phyloP scores from a whole-genome alignment of 2,113 vertebrate genomes.

The Platysteira castanea region DNA sequence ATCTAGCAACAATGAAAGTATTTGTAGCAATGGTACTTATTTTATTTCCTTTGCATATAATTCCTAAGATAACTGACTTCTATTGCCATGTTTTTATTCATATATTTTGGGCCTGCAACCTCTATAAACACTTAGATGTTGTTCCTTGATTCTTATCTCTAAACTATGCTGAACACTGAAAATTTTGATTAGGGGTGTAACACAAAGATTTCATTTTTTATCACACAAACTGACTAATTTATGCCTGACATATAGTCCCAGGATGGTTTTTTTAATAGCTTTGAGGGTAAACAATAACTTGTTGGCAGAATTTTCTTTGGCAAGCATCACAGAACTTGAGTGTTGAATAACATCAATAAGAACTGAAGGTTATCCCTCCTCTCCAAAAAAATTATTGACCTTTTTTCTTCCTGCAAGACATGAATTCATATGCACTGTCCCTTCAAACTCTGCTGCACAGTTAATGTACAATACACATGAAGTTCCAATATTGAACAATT shows the following conservation, averaged over 20 bases:
- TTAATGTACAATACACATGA: background rate
- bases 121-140: background rate
- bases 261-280: background rate
- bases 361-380: background rate
- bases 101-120: background rate
- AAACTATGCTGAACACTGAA: background rate
- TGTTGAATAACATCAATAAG: background rate
- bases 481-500: background rate
- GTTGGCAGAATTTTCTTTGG: background rate
- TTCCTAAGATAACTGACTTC: background rate
- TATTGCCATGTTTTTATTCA: background rate
- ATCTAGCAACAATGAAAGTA: background rate
- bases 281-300: background rate
- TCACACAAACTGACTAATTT: background rate
- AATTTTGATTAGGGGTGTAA: background rate
- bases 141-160: background rate
- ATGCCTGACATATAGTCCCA: background rate
- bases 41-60: background rate
- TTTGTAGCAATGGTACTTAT: background rate
- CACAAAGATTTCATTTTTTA: background rate
- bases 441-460: background rate
- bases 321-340: background rate
- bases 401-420: background rate
- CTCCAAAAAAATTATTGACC: accelerated
- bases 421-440: background rate